phyloP scores from a whole-genome alignment of 1,140 invertebrate genomes.

The Lethrus apterus region DNA sequence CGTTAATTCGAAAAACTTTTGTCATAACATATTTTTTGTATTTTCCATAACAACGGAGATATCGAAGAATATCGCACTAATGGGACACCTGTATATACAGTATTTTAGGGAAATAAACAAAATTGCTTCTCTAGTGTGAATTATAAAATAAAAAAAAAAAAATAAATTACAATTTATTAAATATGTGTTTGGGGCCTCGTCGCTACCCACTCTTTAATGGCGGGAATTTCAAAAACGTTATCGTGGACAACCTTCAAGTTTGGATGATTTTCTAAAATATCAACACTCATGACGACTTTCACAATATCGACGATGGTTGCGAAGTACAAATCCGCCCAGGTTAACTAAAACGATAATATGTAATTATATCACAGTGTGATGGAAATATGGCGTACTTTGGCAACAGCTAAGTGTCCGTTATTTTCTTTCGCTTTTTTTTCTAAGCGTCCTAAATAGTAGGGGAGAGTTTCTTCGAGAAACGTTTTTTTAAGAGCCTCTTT shows the following conservation, averaged over 20 bases:
- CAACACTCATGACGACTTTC: conserved; percentile 46
- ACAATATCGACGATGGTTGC: conserved; percentile 53
- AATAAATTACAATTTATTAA: background rate
- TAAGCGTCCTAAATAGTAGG: conserved; percentile 47
- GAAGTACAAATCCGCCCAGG: conserved; percentile 57
- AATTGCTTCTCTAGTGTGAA: no score
- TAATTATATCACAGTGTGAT: conserved; percentile 4
- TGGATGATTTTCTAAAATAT: conserved; percentile 50
- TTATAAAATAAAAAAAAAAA: no score
- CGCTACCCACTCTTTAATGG: conserved; percentile 56
- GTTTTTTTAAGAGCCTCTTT: conserved; percentile 4
- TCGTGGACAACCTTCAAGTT: conserved; percentile 47
- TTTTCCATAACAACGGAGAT: background rate
- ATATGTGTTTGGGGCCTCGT: conserved; percentile 43
- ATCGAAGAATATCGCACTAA: conserved; percentile 1
- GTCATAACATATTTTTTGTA: no score
- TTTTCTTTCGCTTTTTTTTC: conserved; percentile 47
- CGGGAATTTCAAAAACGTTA: conserved; percentile 47
- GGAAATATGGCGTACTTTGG: background rate
- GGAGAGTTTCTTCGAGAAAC: conserved; percentile 26
- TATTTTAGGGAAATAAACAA: no score
- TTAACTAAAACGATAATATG: conserved; percentile 43
- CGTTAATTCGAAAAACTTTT: no score
- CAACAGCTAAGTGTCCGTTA: conserved; percentile 43
- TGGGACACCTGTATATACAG: no score